These are phyloP conservation scores for Conus canariensis DNA, from an alignment of 2,888 invertebrate genomes.

Conservation along the genomic window DNA sequence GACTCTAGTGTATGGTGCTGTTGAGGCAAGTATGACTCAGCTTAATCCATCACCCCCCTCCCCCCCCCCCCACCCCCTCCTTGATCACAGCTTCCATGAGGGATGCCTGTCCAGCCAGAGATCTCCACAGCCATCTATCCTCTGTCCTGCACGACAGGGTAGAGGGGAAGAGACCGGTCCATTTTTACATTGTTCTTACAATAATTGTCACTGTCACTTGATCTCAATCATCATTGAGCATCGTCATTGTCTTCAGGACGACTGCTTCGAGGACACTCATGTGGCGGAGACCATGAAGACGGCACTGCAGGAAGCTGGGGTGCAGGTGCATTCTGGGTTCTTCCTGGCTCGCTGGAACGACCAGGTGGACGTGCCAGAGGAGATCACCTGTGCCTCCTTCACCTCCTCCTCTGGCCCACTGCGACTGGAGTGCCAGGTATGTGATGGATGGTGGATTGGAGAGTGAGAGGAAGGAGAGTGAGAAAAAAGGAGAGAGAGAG, in stretches of 20 bases:
- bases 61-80: too few relatives aligned
- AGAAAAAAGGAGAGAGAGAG: too few relatives aligned
- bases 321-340: constrained; percentile 69
- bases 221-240: background rate
- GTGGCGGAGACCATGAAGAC: constrained; percentile 67
- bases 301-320: constrained; percentile 65
- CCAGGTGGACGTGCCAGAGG: constrained; percentile 58
- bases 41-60: too few relatives aligned
- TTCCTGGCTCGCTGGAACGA: constrained; percentile 76
- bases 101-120: too few relatives aligned
- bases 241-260: background rate
- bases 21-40: too few relatives aligned
- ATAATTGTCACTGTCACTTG: too few relatives aligned
- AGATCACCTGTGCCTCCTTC: constrained; percentile 67
- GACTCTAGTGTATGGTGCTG: too few relatives aligned
- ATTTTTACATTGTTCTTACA: too few relatives aligned
- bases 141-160: too few relatives aligned
- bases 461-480: background rate
- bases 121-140: too few relatives aligned
- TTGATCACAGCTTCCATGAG: too few relatives aligned
- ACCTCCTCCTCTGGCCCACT: constrained; percentile 67
- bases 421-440: constrained; percentile 69
- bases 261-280: constrained; percentile 74
- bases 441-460: constrained; percentile 40
- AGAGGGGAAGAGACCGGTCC: too few relatives aligned